A percentile compares a stretch with the other conserved stretches of the same genome.
phyloP scores from a whole-genome alignment of 2,113 vertebrate species.

The Xyliphius kryptos region DNA sequence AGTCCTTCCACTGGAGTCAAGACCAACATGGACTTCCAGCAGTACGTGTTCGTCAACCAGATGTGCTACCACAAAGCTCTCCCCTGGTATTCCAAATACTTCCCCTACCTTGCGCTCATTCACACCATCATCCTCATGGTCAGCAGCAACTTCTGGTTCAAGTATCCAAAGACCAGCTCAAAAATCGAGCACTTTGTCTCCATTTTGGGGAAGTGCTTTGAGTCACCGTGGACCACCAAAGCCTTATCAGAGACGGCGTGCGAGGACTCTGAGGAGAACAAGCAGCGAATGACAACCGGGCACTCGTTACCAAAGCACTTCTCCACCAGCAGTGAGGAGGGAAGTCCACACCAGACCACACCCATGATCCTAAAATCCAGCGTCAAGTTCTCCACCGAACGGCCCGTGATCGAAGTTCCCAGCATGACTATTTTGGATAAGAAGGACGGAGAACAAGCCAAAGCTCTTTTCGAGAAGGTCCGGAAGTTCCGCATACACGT shows the following conservation, averaged over 20 bases:
- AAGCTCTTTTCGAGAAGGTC: slow-evolving; percentile 96
- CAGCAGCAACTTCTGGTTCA: slow-evolving; percentile 99
- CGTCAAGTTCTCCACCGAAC: slow-evolving; percentile 89
- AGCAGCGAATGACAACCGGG: slow-evolving; percentile 83
- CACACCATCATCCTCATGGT: slow-evolving; percentile 97
- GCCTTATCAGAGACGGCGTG: slow-evolving; percentile 93
- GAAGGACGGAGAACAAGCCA: slow-evolving; percentile 96
- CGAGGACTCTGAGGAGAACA: slow-evolving; percentile 95
- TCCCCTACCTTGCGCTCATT: slow-evolving; percentile 95
- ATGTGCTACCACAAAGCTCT: slow-evolving; percentile 98
- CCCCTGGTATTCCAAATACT: slow-evolving; percentile 98
- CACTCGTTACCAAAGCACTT: slow-evolving; percentile 86
- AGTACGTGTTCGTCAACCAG: slow-evolving; percentile 98
- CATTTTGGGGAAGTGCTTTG: slow-evolving; percentile 94
- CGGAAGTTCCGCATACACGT: slow-evolving; percentile 91
- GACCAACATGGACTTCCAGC: slow-evolving; percentile 96
- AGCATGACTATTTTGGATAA: slow-evolving; percentile 96
- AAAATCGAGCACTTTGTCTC: slow-evolving; percentile 98
- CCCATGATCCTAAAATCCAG: slow-evolving; percentile 85
- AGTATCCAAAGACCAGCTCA: slow-evolving; percentile 97
- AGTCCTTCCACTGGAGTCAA: slow-evolving; percentile 74
- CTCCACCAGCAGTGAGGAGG: slow-evolving; percentile 93
- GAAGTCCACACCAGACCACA: slow-evolving; percentile 84
- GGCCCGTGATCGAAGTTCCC: slow-evolving; percentile 86
- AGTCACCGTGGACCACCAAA: slow-evolving; percentile 98